These are phyloP conservation scores for Chymomyza costata DNA, from an alignment of 1,140 invertebrate genomes.

Conservation along the genomic window DNA sequence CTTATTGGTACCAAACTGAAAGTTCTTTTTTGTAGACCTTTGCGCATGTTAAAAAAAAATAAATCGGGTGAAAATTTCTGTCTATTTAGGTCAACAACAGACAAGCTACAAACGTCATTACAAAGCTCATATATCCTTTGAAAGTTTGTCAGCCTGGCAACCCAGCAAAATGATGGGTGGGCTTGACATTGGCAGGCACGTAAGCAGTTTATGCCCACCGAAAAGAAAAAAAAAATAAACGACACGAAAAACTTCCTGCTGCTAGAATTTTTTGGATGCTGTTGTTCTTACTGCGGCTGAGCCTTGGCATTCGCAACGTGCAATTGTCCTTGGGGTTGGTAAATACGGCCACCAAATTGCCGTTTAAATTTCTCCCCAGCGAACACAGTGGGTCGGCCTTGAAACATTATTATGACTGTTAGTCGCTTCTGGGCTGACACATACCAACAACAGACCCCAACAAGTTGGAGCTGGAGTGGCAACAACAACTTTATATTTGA, in stretches of 20 bases:
- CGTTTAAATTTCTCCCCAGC: constrained; percentile 71
- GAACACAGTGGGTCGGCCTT: constrained; percentile 48
- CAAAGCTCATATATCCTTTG: too few relatives aligned
- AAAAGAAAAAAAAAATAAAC: constrained; percentile 44
- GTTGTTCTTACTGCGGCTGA: constrained; percentile 17
- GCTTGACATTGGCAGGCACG: too few relatives aligned
- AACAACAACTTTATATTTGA: constrained; percentile 54
- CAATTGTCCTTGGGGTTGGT: constrained; percentile 68
- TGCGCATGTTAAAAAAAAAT: too few relatives aligned
- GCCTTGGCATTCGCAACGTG: constrained; percentile 20
- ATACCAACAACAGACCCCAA: constrained; percentile 3
- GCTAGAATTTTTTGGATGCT: constrained; percentile 47
- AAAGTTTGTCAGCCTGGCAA: too few relatives aligned
- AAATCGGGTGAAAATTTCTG: too few relatives aligned
- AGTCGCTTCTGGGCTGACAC: constrained; percentile 8
- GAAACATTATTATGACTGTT: constrained; percentile 68
- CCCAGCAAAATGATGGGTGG: too few relatives aligned
- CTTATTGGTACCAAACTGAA: too few relatives aligned
- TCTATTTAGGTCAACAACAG: too few relatives aligned
- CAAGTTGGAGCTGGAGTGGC: too few relatives aligned
- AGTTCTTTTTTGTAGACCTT: too few relatives aligned
- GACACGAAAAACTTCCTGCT: too few relatives aligned
- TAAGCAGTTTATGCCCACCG: constrained; percentile 50
- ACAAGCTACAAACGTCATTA: too few relatives aligned
- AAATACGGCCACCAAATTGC: constrained; percentile 69